phyloP scores from a whole-genome alignment of 1,140 invertebrate species.

The Achatina immaculata region DNA sequence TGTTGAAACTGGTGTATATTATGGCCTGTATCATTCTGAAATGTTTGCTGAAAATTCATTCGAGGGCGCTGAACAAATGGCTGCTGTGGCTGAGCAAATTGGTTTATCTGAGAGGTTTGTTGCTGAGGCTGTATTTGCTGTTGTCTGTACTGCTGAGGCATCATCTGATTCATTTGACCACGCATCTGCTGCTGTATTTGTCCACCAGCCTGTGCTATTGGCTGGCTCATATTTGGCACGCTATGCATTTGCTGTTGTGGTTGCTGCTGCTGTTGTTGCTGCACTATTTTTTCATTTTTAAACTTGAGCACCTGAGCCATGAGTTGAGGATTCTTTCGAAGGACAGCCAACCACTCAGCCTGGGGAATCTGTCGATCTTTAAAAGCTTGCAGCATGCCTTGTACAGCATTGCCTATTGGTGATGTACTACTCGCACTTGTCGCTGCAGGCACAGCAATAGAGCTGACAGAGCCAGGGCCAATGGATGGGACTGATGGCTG shows the following conservation, averaged over 20 bases:
- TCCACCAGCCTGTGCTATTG: slow-evolving; percentile 45
- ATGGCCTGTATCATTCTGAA: slow-evolving; percentile 50
- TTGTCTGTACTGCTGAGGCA: slow-evolving; percentile 44
- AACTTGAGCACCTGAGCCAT: slow-evolving; percentile 98
- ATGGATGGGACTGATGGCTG: slow-evolving; percentile 44
- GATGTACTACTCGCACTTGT: neutral
- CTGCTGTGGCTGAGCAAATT: slow-evolving; percentile 70
- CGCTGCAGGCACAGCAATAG: slow-evolving; percentile 37
- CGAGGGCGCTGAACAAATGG: slow-evolving; percentile 64
- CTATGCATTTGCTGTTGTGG: slow-evolving; percentile 68
- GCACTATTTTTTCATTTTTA: slow-evolving; percentile 71
- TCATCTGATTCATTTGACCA: slow-evolving; percentile 51
- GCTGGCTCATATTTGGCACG: slow-evolving; percentile 36
- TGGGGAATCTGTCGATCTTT: slow-evolving; percentile 90
- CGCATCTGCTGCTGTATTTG: slow-evolving; percentile 66
- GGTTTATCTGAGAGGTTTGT: slow-evolving; percentile 59
- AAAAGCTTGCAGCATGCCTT: slow-evolving; percentile 90
- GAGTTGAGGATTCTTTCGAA: slow-evolving; percentile 93
- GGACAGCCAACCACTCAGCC: slow-evolving; percentile 91
- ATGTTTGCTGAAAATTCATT: slow-evolving; percentile 63
- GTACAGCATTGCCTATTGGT: slow-evolving; percentile 78
- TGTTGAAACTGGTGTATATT: slow-evolving; percentile 57
- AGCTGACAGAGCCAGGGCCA: slow-evolving; percentile 36
- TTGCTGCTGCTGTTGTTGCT: slow-evolving; percentile 70
- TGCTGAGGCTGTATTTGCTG: slow-evolving; percentile 47